Conservation (phyloP, 2,113 vertebrate genomes). For the Orthochromis indermauri region DNA sequence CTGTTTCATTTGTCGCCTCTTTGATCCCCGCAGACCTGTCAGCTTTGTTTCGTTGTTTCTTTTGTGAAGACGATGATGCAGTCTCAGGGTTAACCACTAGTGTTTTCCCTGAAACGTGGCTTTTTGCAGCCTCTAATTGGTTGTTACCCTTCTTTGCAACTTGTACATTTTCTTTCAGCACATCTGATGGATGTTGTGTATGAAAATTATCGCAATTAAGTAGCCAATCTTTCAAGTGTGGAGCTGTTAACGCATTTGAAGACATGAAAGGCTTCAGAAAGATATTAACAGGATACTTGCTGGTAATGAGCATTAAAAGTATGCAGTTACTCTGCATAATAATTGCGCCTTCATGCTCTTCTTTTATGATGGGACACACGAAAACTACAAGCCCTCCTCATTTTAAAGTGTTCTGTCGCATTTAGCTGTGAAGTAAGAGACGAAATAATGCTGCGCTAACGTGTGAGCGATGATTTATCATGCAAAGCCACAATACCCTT, state of each 20-base stretch:
- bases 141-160: constrained; percentile 10
- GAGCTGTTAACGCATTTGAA: neutral
- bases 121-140: neutral
- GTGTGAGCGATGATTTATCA: neutral
- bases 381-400: neutral
- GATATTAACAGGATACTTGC: neutral
- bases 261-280: neutral
- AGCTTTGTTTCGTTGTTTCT: neutral
- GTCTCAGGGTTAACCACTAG: neutral
- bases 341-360: neutral
- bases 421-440: neutral
- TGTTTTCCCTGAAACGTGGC: neutral
- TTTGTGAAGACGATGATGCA: neutral
- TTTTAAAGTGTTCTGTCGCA: neutral
- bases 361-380: neutral
- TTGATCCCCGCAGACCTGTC: constrained; percentile 16
- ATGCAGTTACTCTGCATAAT: neutral
- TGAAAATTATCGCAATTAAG: constrained; percentile 22
- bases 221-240: neutral
- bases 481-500: neutral
- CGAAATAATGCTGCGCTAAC: neutral
- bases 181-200: neutral
- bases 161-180: neutral
- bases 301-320: neutral
- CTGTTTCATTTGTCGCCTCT: neutral